Evolutionary conservation across 2,888 invertebrate genomes (phyloP).

Genomic region (Chrysodeixis includens): DNA sequence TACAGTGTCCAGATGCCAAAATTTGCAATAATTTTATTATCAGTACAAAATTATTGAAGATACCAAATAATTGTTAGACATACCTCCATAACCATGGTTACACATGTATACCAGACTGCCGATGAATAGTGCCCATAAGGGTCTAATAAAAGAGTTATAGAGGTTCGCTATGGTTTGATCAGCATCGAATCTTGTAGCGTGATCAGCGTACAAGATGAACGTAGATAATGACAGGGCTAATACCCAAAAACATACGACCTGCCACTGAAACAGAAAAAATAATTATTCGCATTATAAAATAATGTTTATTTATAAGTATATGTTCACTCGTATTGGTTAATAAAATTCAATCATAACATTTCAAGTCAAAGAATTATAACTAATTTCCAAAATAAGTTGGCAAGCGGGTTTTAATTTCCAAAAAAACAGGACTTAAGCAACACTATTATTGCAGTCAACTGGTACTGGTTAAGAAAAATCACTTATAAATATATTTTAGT

Average conservation of each 20-base stretch:
- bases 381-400: no score
- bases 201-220: slow-evolving; percentile 50
- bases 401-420: no score
- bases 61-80: slow-evolving; percentile 8
- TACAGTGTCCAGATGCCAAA: no score
- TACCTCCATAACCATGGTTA: slow-evolving; percentile 79
- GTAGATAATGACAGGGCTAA: slow-evolving; percentile 42
- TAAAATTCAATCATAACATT: no score
- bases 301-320: not conserved
- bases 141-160: slow-evolving; percentile 70
- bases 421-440: no score
- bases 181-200: slow-evolving; percentile 61
- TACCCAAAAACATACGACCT: slow-evolving; percentile 53
- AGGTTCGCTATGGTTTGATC: slow-evolving; percentile 59
- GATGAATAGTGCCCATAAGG: slow-evolving; percentile 74
- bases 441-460: no score
- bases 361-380: no score
- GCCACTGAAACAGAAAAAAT: slow-evolving; percentile 41
- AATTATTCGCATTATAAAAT: no score
- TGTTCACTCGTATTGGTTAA: no score
- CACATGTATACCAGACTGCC: slow-evolving; percentile 79
- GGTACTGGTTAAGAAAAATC: no score
- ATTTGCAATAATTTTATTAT: no score
- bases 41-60: no score
- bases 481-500: slow-evolving; percentile 57